Conservation (phyloP, 2,113 vertebrate genomes). For the Eublepharis macularius region DNA sequence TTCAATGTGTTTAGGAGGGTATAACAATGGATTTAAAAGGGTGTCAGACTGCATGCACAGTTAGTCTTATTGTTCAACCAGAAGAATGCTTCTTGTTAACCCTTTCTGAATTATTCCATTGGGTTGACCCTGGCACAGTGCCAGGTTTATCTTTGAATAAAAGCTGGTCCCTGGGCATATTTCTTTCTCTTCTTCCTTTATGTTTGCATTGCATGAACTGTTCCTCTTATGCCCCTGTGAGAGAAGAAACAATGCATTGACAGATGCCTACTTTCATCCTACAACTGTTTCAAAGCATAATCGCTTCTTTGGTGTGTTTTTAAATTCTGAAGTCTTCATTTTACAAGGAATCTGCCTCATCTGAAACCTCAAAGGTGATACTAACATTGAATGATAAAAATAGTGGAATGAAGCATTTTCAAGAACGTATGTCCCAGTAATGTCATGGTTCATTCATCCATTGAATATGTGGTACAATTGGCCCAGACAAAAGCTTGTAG, state of each 20-base stretch:
- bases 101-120: background rate
- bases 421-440: fast-evolving
- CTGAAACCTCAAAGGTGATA: background rate
- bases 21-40: too few species aligned
- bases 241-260: conserved; percentile 10
- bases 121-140: background rate
- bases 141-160: conserved; percentile 16
- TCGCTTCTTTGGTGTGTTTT: background rate
- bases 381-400: background rate
- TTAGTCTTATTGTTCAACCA: background rate
- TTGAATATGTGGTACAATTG: background rate
- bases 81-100: background rate
- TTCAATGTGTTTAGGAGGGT: too few species aligned
- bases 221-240: background rate
- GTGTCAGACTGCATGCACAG: too few species aligned
- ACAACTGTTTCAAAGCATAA: conserved; percentile 33
- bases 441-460: background rate
- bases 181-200: background rate
- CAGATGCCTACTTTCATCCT: conserved; percentile 32
- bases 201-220: background rate
- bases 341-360: background rate
- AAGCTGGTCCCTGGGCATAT: background rate
- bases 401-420: background rate
- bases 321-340: background rate
- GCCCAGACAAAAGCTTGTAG: background rate